phyloP scores from a whole-genome alignment of 1,140 invertebrate species.

The Lasaia peninsularis region DNA sequence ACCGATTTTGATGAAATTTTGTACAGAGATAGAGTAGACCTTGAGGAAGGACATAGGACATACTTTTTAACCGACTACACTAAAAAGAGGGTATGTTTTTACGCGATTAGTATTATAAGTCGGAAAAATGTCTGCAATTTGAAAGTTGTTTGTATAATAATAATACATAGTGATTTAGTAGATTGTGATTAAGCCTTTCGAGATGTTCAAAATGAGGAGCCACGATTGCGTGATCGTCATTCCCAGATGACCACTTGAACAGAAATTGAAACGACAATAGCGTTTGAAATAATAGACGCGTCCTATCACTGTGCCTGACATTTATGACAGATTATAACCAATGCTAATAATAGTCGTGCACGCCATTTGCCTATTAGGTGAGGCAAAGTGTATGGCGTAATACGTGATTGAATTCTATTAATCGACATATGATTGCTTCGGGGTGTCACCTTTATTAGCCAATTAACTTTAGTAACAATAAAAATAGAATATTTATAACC shows the following conservation, averaged over 20 bases:
- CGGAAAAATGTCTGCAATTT: too few species aligned
- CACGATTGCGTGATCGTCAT: constrained; percentile 58
- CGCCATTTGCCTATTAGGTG: constrained; percentile 70
- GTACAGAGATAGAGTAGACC: too few species aligned
- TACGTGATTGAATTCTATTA: constrained; percentile 58
- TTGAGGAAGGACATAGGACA: too few species aligned
- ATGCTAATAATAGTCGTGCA: constrained; percentile 63
- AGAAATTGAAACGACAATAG: constrained; percentile 55
- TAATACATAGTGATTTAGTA: too few species aligned
- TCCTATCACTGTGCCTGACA: constrained; percentile 56
- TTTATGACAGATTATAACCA: constrained; percentile 70
- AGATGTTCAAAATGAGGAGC: constrained; percentile 30
- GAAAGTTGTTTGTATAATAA: too few species aligned
- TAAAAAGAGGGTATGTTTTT: too few species aligned
- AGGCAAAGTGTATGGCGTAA: constrained; percentile 53
- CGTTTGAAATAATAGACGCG: constrained; percentile 55
- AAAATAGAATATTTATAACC: too few species aligned
- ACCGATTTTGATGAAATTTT: too few species aligned
- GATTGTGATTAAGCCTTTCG: not conserved
- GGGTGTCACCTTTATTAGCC: constrained; percentile 7
- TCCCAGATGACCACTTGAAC: constrained; percentile 37
- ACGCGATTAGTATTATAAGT: too few species aligned
- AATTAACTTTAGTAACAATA: constrained; percentile 1
- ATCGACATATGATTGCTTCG: constrained; percentile 55
- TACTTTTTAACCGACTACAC: too few species aligned